Evolutionary conservation across 2,888 invertebrate genomes (phyloP).

Genomic region (Nasonia oneida): DNA sequence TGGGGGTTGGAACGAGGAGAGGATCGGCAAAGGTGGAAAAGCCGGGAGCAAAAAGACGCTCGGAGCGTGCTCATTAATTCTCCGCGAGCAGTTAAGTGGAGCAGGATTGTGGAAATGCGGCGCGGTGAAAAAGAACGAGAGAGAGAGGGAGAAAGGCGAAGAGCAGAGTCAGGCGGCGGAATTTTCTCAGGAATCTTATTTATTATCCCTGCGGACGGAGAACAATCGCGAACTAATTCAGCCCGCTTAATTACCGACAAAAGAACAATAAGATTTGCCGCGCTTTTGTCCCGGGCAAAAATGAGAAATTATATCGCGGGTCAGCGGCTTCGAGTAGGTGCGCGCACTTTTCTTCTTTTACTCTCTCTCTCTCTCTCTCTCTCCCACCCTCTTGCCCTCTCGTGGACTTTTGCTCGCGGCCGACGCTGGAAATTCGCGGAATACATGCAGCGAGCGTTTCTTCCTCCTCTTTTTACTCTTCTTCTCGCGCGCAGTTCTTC

Average conservation of each 20-base stretch:
- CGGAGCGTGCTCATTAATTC: slow-evolving; percentile 71
- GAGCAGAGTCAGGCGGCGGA: slow-evolving; percentile 66
- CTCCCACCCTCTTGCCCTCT: slow-evolving; percentile 3
- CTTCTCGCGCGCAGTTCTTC: not conserved
- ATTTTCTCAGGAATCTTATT: slow-evolving; percentile 78
- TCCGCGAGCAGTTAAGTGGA: slow-evolving; percentile 71
- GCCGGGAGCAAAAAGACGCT: slow-evolving; percentile 64
- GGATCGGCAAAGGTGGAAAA: slow-evolving; percentile 46
- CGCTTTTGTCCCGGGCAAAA: slow-evolving; percentile 77
- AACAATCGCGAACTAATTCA: slow-evolving; percentile 78
- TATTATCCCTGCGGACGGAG: slow-evolving; percentile 59
- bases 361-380: not conserved
- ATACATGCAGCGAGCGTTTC: slow-evolving; percentile 19
- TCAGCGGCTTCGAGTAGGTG: slow-evolving; percentile 69
- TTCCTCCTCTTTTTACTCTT: slow-evolving; percentile 3
- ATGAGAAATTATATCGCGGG: slow-evolving; percentile 77
- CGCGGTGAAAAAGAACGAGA: slow-evolving; percentile 60
- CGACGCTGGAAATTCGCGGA: slow-evolving; percentile 3
- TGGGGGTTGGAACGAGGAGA: not conserved
- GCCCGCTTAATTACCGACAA: slow-evolving; percentile 77
- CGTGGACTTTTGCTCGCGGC: not conserved
- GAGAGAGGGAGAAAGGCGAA: slow-evolving; percentile 55
- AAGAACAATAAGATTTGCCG: slow-evolving; percentile 79
- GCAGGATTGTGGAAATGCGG: slow-evolving; percentile 71
- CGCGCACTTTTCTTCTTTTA: slow-evolving; percentile 22